phyloP scores from a whole-genome alignment of 2,113 vertebrate genomes.

The Dolichallabes microphthalmus region DNA sequence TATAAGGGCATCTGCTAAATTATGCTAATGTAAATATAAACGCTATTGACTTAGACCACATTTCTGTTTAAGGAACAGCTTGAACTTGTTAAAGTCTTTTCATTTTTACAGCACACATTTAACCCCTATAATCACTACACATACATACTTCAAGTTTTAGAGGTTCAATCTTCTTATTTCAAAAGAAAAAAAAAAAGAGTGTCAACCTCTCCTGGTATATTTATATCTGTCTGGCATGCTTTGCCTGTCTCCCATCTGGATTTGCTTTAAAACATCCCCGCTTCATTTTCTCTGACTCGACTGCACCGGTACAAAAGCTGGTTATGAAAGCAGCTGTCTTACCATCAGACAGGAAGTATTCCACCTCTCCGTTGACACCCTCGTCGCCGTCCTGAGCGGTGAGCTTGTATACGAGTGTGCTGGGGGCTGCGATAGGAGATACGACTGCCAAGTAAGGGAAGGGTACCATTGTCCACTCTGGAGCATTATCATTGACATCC shows the following conservation, averaged over 20 bases:
- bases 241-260: not conserved
- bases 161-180: not conserved
- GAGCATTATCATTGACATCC: slow-evolving; percentile 83
- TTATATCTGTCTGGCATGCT: not conserved
- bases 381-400: slow-evolving; percentile 80
- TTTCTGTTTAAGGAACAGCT: not conserved
- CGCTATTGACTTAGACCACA: not conserved
- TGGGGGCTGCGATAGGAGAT: slow-evolving; percentile 67
- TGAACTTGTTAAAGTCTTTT: not conserved
- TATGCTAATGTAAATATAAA: not conserved
- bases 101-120: not conserved
- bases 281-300: not conserved
- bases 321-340: slow-evolving; percentile 38
- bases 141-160: not conserved
- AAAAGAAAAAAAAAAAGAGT: not conserved
- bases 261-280: not conserved
- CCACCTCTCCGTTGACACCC: slow-evolving; percentile 79
- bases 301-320: not conserved
- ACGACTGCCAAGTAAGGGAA: slow-evolving; percentile 80
- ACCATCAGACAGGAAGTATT: slow-evolving; percentile 88
- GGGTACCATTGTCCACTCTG: slow-evolving; percentile 83
- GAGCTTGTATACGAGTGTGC: slow-evolving; percentile 81
- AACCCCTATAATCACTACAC: not conserved
- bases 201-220: not conserved
- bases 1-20: not conserved